Percentiles rank a stretch among this genome's conserved stretches.
These are phyloP conservation scores for Malthinus seriepunctatus DNA, from an alignment of 2,888 invertebrate species.

Conservation along the genomic window DNA sequence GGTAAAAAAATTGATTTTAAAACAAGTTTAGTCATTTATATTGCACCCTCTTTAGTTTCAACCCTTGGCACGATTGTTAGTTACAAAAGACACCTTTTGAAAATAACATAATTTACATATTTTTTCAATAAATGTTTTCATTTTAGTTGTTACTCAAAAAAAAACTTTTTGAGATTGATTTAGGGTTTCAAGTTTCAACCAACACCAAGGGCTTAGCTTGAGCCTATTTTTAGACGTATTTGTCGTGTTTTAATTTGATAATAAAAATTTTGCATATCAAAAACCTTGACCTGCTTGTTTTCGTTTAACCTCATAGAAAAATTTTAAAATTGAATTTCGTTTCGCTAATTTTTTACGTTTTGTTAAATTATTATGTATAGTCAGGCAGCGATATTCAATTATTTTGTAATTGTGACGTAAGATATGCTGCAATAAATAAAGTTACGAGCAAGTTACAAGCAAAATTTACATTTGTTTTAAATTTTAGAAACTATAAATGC, in stretches of 20 bases:
- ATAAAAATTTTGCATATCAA: slow-evolving; percentile 22
- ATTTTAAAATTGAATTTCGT: not conserved
- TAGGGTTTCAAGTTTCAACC: not conserved
- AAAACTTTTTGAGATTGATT: not conserved
- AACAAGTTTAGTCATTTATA: not conserved
- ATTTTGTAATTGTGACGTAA: too few species aligned
- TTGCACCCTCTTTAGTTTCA: slow-evolving; percentile 7
- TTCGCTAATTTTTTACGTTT: slow-evolving; percentile 1
- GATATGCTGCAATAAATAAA: too few species aligned
- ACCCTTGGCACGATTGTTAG: not conserved
- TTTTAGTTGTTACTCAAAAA: not conserved
- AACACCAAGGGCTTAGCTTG: slow-evolving; percentile 2
- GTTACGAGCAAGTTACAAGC: too few species aligned
- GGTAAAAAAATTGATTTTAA: slow-evolving; percentile 10
- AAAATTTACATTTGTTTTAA: too few species aligned
- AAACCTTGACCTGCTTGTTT: slow-evolving; percentile 25
- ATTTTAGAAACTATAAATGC: too few species aligned
- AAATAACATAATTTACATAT: not conserved
- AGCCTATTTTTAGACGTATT: slow-evolving; percentile 20
- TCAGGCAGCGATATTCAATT: too few species aligned
- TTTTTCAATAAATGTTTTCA: not conserved
- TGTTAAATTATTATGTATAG: too few species aligned
- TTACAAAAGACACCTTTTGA: not conserved
- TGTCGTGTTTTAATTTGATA: slow-evolving; percentile 17
- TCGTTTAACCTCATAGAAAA: slow-evolving; percentile 7